phyloP scores from a whole-genome alignment of 2,797 vertebrate genomes.

The Gambelia wislizenii region DNA sequence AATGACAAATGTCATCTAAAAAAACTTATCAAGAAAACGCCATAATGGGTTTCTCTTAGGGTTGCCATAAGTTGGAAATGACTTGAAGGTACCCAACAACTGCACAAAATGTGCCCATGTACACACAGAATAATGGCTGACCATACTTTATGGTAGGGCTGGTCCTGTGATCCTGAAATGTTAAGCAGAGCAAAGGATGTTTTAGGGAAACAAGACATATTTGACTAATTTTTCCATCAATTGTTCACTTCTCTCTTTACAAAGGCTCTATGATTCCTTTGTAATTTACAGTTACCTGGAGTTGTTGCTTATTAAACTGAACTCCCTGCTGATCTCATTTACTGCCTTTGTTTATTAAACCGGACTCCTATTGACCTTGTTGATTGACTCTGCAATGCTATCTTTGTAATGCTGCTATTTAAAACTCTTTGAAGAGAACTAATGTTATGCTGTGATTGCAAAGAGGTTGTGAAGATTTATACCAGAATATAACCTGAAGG shows the following conservation, averaged over 20 bases:
- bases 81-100: no score
- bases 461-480: conserved; percentile 38
- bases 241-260: not conserved
- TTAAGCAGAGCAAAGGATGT: conserved; percentile 28
- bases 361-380: conserved; percentile 22
- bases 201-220: not conserved
- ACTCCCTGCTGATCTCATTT: conserved; percentile 18
- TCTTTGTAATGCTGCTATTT: conserved; percentile 27
- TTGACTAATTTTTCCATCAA: conserved; percentile 15
- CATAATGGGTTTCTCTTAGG: no score
- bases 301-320: conserved; percentile 42
- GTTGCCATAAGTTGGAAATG: no score
- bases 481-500: not conserved
- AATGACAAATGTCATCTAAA: no score
- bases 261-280: conserved; percentile 20
- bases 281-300: conserved; percentile 23
- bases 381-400: not conserved
- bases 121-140: no score
- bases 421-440: conserved; percentile 28
- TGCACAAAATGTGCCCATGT: no score
- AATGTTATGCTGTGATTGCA: conserved; percentile 14
- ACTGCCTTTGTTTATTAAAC: conserved; percentile 22
- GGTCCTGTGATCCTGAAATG: no score
- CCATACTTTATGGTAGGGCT: no score
- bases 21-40: no score